phyloP scores from a whole-genome alignment of 2,797 vertebrate species.

The Liparis tanakae region DNA sequence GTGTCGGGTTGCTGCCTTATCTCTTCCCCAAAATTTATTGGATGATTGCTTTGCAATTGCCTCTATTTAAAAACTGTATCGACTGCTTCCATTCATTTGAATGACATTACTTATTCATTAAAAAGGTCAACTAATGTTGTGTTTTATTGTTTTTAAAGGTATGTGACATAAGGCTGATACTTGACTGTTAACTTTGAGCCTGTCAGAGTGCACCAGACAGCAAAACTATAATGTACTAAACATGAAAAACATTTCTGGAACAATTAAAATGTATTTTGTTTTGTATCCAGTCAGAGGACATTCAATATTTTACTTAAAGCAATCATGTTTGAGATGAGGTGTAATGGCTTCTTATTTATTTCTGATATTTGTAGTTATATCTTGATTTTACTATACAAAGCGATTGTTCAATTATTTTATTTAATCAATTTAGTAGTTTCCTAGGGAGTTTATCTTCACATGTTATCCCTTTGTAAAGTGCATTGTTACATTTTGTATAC shows the following conservation, averaged over 20 bases:
- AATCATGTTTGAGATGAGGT: neutral
- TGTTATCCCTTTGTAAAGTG: conserved; percentile 1
- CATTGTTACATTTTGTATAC: neutral
- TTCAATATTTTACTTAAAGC: neutral
- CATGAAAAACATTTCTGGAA: neutral
- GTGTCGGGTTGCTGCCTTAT: conserved; percentile 39
- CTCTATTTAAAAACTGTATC: conserved; percentile 71
- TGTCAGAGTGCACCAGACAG: neutral
- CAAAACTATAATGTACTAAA: neutral
- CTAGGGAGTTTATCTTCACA: neutral
- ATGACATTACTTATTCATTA: conserved; percentile 75
- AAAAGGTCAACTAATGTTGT: conserved; percentile 59
- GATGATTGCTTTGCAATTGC: conserved; percentile 83
- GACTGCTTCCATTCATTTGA: conserved; percentile 77
- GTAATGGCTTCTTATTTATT: no score
- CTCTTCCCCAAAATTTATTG: conserved; percentile 56
- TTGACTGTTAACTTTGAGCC: neutral
- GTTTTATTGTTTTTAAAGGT: conserved; percentile 11
- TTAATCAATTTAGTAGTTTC: conserved; percentile 2
- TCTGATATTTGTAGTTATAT: neutral
- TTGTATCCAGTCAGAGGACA: neutral
- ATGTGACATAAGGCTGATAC: neutral
- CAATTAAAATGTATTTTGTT: neutral
- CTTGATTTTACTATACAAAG: neutral
- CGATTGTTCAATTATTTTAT: neutral